Evolutionary conservation across 2,797 vertebrate species (phyloP), one percentile per base, ranked within the genome.

Genomic region (Buphagus erythrorhynchus): DNA sequence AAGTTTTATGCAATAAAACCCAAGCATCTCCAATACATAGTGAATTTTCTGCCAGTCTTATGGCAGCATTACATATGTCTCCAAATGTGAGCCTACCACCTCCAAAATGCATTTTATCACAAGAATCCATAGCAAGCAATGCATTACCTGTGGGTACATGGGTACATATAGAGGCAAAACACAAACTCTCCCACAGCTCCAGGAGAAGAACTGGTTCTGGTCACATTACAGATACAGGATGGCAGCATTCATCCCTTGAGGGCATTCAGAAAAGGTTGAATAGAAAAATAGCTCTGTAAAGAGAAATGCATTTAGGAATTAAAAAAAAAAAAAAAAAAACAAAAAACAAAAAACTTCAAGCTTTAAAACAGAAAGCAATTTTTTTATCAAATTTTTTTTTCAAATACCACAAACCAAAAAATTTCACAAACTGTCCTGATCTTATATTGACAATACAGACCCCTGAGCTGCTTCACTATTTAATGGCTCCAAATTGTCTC

Each of bases 121-220:
- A 19, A 14, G 29, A n/a, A 71, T n/a, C 33, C 49, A 42, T 0
- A 52, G 17, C 20, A 67, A 61, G 28, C 10, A n/a, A 28, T 6
- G 22, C 20, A 9, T 31, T 61, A 33, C 10, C 5, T 16, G 5
- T 35, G 33, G 10, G 12, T 26, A 7, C 5, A 13, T 35, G 33
- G 10, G 12, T 26, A 7, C 5, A 13, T 1, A 4, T 0, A 2
- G 24, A 35, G 3, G 11, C 35, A n/a, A n/a, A n/a, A n/a, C n/a
- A n/a, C 26, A 67, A 71, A 36, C 8, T 5, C 1, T 12, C 33
- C 48, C 5, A 16, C 43, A 69, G 8, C 45, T 28, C 2, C 19
- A 28, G 40, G 29, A 83, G 33, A 15, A n/a, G 54, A 75, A 43
- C 22, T 15, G 21, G 21, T 20, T 48, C 55, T 40, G 18, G 48